Percentiles rank a stretch among this genome's conserved stretches.
phyloP scores from a whole-genome alignment of 1,140 invertebrate species.

The Scaptomyza hsui region DNA sequence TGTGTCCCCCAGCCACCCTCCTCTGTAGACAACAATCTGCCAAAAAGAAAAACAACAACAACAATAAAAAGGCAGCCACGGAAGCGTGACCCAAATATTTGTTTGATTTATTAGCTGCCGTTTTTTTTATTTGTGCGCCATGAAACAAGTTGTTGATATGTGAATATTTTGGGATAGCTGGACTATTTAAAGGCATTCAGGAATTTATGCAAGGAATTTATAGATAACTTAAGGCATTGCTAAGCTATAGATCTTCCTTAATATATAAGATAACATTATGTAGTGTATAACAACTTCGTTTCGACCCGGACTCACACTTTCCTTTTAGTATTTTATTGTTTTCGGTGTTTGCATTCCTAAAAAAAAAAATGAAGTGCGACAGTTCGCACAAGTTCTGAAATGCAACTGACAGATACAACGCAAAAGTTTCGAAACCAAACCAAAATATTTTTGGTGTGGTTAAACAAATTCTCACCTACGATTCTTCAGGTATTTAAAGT shows the following conservation, averaged over 20 bases:
- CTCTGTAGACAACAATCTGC: not conserved
- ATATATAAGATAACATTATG: not conserved
- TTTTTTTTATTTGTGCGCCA: slow-evolving; percentile 47
- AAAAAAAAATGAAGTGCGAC: slow-evolving; percentile 64
- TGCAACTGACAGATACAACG: slow-evolving; percentile 66
- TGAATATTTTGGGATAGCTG: slow-evolving; percentile 9
- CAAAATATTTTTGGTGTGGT: slow-evolving; percentile 15
- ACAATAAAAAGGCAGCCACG: slow-evolving; percentile 41
- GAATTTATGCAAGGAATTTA: not conserved
- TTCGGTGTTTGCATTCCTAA: slow-evolving; percentile 8
- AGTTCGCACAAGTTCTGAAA: slow-evolving; percentile 63
- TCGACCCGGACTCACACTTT: not conserved
- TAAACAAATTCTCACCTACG: slow-evolving; percentile 65
- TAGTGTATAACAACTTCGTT: slow-evolving; percentile 1
- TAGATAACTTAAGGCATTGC: too few relatives aligned
- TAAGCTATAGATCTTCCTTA: too few relatives aligned
- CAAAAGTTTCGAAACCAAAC: slow-evolving; percentile 44
- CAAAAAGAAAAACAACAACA: slow-evolving; percentile 30
- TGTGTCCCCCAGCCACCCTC: slow-evolving; percentile 25
- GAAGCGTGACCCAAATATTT: slow-evolving; percentile 82
- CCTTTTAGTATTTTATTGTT: slow-evolving; percentile 1
- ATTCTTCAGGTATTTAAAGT: slow-evolving; percentile 72
- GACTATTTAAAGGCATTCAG: slow-evolving; percentile 9
- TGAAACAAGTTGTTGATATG: slow-evolving; percentile 53
- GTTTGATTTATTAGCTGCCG: slow-evolving; percentile 79